These are phyloP conservation scores for Orchesellides sinensis DNA, from an alignment of 2,888 invertebrate species.

Conservation along the genomic window DNA sequence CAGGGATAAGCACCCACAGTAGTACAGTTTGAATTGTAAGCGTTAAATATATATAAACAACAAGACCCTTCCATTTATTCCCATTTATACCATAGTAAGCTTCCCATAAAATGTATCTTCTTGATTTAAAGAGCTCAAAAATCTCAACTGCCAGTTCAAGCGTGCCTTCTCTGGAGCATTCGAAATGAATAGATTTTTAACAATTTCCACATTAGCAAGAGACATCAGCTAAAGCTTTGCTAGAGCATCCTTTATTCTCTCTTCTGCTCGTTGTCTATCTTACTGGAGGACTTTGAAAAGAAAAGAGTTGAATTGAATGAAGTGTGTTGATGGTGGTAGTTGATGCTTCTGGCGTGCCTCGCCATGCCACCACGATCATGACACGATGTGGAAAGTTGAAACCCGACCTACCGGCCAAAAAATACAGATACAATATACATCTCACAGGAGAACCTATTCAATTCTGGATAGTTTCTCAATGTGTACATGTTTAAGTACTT, in stretches of 20 bases:
- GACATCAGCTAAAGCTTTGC: not conserved
- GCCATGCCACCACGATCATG: not conserved
- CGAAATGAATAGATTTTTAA: slow-evolving; percentile 15
- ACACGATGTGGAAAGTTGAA: slow-evolving; percentile 10
- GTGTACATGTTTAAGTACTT: not conserved
- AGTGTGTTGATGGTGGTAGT: slow-evolving; percentile 11
- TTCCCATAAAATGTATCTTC: not conserved
- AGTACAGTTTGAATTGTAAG: too few relatives aligned
- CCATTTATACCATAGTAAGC: too few relatives aligned
- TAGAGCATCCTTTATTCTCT: too few relatives aligned
- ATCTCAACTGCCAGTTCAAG: slow-evolving; percentile 5
- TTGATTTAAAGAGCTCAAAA: slow-evolving; percentile 17
- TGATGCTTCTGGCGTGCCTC: slow-evolving; percentile 8
- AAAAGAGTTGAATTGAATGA: slow-evolving; percentile 16
- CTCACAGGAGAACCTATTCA: not conserved
- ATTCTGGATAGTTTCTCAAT: too few relatives aligned
- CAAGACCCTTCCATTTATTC: too few relatives aligned
- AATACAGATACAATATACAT: not conserved
- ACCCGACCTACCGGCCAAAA: slow-evolving; percentile 3
- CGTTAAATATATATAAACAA: too few relatives aligned
- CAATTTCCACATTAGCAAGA: slow-evolving; percentile 11
- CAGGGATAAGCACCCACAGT: too few relatives aligned
- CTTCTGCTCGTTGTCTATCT: not conserved
- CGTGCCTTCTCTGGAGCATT: slow-evolving; percentile 14
- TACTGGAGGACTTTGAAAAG: not conserved